phyloP scores from a whole-genome alignment of 2,113 vertebrate species.

The Prunella fulvescens region DNA sequence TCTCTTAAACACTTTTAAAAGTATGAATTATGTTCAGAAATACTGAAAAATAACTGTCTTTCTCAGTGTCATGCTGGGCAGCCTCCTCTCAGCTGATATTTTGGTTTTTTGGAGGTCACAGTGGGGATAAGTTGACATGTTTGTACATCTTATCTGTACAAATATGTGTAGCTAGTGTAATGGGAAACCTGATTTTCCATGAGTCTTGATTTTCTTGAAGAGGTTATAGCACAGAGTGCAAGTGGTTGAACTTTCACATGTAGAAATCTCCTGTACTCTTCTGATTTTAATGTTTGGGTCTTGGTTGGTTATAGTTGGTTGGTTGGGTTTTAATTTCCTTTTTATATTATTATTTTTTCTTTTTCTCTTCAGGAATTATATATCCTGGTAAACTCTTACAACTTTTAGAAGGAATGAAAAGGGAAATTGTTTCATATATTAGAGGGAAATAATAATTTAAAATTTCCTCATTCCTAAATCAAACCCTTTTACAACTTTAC shows the following conservation, averaged over 20 bases:
- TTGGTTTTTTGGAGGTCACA: not conserved
- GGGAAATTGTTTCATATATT: not conserved
- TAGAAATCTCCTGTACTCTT: not conserved
- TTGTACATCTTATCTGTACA: not conserved
- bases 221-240: not conserved
- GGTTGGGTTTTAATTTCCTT: not conserved
- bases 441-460: not conserved
- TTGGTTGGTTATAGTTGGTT: not conserved
- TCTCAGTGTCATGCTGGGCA: not conserved
- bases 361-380: not conserved
- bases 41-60: not conserved
- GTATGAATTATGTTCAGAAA: not conserved
- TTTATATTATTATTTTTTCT: not conserved
- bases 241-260: not conserved
- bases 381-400: not conserved
- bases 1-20: not conserved
- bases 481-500: not conserved
- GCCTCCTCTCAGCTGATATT: not conserved
- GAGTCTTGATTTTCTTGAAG: not conserved
- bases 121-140: not conserved
- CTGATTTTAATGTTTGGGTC: not conserved
- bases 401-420: not conserved
- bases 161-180: not conserved
- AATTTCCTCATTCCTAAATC: not conserved
- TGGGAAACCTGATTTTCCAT: not conserved